Conservation (phyloP, 92 coral and sea anemone species). For the Parazoanthus swiftii region DNA sequence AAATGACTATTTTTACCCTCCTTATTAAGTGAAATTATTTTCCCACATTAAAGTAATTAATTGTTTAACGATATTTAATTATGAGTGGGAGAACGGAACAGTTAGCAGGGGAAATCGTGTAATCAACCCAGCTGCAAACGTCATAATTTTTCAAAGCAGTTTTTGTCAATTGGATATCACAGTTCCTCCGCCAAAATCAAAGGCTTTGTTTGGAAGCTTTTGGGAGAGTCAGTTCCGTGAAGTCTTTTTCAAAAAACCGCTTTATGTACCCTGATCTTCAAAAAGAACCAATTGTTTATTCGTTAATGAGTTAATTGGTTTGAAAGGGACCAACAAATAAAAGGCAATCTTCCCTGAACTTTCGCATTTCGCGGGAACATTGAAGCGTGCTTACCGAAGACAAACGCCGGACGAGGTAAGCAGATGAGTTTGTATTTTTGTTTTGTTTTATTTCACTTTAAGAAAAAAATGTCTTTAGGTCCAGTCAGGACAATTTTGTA, state of each 20-base stretch:
- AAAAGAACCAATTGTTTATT: not conserved
- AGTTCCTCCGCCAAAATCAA: conserved; percentile 15
- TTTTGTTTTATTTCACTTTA: too few relatives aligned
- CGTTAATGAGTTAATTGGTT: conserved; percentile 7
- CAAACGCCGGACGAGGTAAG: too few relatives aligned
- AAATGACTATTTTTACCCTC: not conserved
- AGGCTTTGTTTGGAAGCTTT: conserved; percentile 7
- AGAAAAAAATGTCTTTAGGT: not conserved
- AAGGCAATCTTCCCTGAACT: not conserved
- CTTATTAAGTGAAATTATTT: not conserved
- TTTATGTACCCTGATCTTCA: conserved; percentile 28
- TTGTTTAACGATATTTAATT: conserved; percentile 18
- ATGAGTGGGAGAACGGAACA: not conserved
- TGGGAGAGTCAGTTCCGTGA: conserved; percentile 8
- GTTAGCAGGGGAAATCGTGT: conserved; percentile 20
- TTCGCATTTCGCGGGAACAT: not conserved
- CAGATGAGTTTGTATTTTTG: not conserved
- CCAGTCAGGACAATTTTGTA: not conserved
- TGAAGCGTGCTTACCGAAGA: not conserved
- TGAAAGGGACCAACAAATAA: conserved; percentile 13
- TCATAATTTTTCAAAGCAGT: not conserved
- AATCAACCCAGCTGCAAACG: conserved; percentile 16
- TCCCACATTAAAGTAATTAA: conserved; percentile 1
- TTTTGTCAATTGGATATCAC: conserved; percentile 12
- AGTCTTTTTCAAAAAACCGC: conserved; percentile 5